Evolutionary conservation across 2,888 invertebrate genomes (phyloP).

Genomic region (Physocephala rufipes): DNA sequence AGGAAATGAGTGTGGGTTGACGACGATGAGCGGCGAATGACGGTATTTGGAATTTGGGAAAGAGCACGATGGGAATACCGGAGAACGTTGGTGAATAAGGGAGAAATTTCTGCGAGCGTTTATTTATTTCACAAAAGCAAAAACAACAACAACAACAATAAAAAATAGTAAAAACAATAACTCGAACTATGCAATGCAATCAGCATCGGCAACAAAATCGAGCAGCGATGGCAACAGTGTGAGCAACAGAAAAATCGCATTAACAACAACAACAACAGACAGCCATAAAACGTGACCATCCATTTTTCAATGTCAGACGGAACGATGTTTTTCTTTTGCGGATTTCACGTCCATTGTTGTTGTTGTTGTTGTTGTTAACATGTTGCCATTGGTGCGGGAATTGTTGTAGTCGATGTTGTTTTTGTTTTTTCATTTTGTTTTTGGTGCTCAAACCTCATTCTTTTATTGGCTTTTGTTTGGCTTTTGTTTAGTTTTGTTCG

Average conservation of each 20-base stretch:
- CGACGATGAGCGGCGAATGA: neutral
- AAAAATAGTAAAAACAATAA: slow-evolving; percentile 38
- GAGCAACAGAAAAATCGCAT: slow-evolving; percentile 22
- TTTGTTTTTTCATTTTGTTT: neutral
- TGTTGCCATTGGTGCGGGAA: neutral
- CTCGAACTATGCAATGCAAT: no score
- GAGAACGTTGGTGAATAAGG: neutral
- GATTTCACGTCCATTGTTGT: slow-evolving; percentile 36
- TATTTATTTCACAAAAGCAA: slow-evolving; percentile 34
- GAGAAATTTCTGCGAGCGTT: slow-evolving; percentile 14
- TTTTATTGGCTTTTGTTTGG: neutral
- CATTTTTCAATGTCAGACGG: slow-evolving; percentile 67
- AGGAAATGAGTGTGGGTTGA: neutral
- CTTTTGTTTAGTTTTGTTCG: neutral
- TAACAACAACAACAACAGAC: slow-evolving; percentile 38
- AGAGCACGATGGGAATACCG: neutral
- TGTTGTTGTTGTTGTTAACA: slow-evolving; percentile 38
- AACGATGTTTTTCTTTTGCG: slow-evolving; percentile 45
- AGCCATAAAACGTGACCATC: slow-evolving; percentile 65
- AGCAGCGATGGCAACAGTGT: slow-evolving; percentile 29
- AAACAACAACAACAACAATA: slow-evolving; percentile 35
- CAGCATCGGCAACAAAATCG: no score
- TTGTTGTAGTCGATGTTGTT: neutral
- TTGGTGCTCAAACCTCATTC: neutral
- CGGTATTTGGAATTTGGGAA: neutral